phyloP scores from a whole-genome alignment of 1,140 invertebrate species.

The Doryteuthis pealeii region DNA sequence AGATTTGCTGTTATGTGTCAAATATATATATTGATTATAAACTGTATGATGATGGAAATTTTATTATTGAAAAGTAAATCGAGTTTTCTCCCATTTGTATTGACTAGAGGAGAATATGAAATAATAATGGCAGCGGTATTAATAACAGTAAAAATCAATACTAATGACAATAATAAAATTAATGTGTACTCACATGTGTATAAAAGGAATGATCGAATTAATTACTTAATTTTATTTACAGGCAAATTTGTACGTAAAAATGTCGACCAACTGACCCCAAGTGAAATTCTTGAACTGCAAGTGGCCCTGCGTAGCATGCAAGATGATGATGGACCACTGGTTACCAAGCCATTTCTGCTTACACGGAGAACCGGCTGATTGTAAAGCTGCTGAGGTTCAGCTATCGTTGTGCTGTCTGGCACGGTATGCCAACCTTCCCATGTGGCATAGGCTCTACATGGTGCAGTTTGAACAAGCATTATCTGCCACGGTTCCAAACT shows the following conservation, averaged over 20 bases:
- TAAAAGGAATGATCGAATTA: too few species aligned
- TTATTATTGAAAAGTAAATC: too few species aligned
- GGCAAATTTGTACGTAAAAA: conserved; percentile 22
- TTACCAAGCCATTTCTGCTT: conserved; percentile 26
- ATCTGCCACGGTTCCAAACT: conserved; percentile 16
- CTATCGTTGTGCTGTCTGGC: conserved; percentile 26
- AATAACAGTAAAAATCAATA: too few species aligned
- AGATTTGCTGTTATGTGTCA: too few species aligned
- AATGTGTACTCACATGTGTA: too few species aligned
- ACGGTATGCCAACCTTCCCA: conserved; percentile 32
- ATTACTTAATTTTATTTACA: neutral
- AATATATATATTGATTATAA: too few species aligned
- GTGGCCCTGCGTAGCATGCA: conserved; percentile 21
- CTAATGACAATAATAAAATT: too few species aligned
- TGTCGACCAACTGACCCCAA: conserved; percentile 15
- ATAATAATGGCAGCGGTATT: too few species aligned
- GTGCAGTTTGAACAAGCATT: conserved; percentile 29
- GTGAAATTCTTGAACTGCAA: conserved; percentile 22
- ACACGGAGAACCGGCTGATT: conserved; percentile 31
- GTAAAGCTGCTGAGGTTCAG: conserved; percentile 11
- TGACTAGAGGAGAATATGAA: too few species aligned
- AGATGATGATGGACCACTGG: conserved; percentile 19
- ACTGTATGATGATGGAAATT: too few species aligned
- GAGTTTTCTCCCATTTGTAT: too few species aligned
- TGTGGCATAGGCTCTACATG: conserved; percentile 30